A percentile compares a stretch with the other conserved stretches of the same genome.
Conservation (phyloP, 2,113 vertebrate species). For the Oceanites oceanicus region DNA sequence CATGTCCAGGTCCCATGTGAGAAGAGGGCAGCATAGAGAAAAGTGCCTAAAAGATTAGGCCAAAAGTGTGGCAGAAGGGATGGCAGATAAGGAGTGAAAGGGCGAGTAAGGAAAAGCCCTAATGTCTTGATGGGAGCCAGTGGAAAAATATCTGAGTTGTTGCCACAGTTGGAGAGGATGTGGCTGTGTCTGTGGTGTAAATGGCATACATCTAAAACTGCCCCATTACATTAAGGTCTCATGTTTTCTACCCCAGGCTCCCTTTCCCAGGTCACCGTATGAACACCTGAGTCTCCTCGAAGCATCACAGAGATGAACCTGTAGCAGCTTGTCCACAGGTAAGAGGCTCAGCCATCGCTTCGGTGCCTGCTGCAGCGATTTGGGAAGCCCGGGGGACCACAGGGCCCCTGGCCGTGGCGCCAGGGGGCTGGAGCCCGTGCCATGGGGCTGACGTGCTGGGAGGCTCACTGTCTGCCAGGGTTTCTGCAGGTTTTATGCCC, state of each 20-base stretch:
- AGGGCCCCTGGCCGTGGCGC: rapidly evolving
- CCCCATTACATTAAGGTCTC: background rate
- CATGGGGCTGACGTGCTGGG: rapidly evolving
- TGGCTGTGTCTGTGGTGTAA: background rate
- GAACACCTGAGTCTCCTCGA: background rate
- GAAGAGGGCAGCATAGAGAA: background rate
- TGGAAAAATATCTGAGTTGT: background rate
- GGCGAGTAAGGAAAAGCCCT: background rate
- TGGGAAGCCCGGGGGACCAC: rapidly evolving
- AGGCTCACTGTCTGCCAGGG: rapidly evolving
- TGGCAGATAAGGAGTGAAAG: background rate
- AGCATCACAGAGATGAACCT: background rate
- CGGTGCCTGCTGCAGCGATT: rapidly evolving
- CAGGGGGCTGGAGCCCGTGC: background rate
- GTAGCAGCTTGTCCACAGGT: slow-evolving; percentile 23
- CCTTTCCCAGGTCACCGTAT: background rate
- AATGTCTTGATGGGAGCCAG: background rate
- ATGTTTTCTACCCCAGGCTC: background rate
- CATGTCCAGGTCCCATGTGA: background rate
- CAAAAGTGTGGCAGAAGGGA: background rate
- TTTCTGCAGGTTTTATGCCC: background rate
- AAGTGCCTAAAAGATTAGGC: background rate
- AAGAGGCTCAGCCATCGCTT: background rate
- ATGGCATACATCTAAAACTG: background rate
- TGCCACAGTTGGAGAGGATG: background rate